Evolutionary conservation across 2,797 vertebrate genomes (phyloP), one percentile per base, ranked within the genome.

Genomic region (Sebastes minor): DNA sequence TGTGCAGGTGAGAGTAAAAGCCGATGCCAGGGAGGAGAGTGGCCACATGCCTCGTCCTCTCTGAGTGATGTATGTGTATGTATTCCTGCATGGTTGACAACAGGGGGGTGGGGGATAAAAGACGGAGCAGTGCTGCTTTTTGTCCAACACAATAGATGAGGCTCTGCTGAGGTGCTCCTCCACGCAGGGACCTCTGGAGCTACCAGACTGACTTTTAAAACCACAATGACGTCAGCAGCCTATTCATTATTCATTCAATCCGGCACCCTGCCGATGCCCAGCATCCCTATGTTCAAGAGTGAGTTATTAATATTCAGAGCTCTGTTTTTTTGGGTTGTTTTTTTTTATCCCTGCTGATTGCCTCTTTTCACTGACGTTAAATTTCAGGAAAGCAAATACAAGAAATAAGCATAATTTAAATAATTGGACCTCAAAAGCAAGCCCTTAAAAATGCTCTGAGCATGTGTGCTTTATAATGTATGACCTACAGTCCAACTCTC

Each of bases 181-280:
- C 59, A 53, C 1, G 11, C 67, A 72, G 68, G 35, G 59, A 86
- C 67, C 75, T 83, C 83, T 83, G 27, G 69, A 78, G 62, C 82
- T 57, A 85, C 78, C 69, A 78, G 73, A 65, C 62, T 86, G 90
- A 91, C 86, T 90, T 91, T 90, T 83, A 85, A 86, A 89, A 74
- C 71, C 81, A 71, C 61, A 46, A 46, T 89, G 85, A 92, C 76
- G 85, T 90, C 79, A 90, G 82, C 78, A 38, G 30, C 42, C 38
- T 67, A 83, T 91, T 85, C 78, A 94, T 91, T 90, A 92, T 93
- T 93, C 84, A 91, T 84, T 87, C 70, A 71, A 65, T 76, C 75
- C 76, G 72, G 78, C 74, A 71, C 71, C 85, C 79, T 71, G 81
- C 56, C 1, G 80, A 82, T 86, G 74, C 74, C 66, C 83, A 84